Evolutionary conservation across 2,113 vertebrate genomes (phyloP), one percentile per base, ranked within the genome.

Genomic region (Genyomyrus donnyi): DNA sequence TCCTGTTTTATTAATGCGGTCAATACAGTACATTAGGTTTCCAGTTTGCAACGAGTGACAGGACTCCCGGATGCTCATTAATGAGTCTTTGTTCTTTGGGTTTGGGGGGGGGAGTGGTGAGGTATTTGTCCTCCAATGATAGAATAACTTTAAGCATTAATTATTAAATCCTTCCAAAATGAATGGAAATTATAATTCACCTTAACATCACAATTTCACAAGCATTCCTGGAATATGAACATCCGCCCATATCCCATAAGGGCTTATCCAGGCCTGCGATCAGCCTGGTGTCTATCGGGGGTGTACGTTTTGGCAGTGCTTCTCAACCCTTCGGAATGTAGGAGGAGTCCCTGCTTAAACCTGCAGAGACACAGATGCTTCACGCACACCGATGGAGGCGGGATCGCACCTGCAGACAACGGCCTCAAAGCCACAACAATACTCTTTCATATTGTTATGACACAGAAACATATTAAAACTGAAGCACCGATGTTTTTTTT

Each of bases 11-110:
- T 15, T 89, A 85, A 56, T 89, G 80, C 46, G 80, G 50, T 84
- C 35, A 89, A 89, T 89, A 89, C 49, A 84, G 89, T 85, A 89
- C 77, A 89, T 80, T 85, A 85, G 80, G 89, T 46, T 58, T 89
- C 24, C 46, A 49, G 66, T 52, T 89, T 89, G 66, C 88, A 52
- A 31, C 42, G 56, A 66, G 31, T 88, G 87, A 62, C 52, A 46
- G 42, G 35, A 21, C 19, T 58, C 56, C 24, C 46, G 53, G 53
- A 88, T 88, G 11, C 42, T 39, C 56, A 88, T 58, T 45, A 62
- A 58, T n/a, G 42, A 66, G n/a, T 39, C 87, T 66, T 66, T 88
- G 85, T 87, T 87, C 87, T 88, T 50, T 88, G 49, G 24, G 10
- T 62, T 88, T 56, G 39, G 86, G 84, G 24, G 48, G 48, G 50